Percentiles rank a stretch among this genome's conserved stretches.
Evolutionary conservation across 35 echinoderm and acorn worm species (phyloP).

Genomic region (Patiria miniata): DNA sequence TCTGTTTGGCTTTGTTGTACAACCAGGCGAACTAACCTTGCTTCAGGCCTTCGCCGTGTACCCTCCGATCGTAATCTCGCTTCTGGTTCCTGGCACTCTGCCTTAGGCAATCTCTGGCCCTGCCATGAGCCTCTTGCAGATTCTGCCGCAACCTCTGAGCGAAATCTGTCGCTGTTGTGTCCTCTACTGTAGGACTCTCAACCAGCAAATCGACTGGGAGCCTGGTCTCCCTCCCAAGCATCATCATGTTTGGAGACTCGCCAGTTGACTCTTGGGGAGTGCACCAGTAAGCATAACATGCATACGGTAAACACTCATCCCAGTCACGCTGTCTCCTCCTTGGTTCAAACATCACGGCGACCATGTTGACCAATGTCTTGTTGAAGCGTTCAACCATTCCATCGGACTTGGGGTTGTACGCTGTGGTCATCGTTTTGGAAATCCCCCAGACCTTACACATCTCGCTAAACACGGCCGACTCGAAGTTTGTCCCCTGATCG

Average conservation of each 20-base stretch:
- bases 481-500: slow-evolving; percentile 6
- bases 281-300: slow-evolving; percentile 23
- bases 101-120: slow-evolving; percentile 22
- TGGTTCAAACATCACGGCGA: background rate
- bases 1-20: slow-evolving; percentile 1
- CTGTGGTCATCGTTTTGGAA: background rate
- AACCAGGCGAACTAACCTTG: slow-evolving; percentile 45
- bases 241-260: slow-evolving; percentile 55
- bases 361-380: slow-evolving; percentile 34
- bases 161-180: background rate
- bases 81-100: slow-evolving; percentile 27
- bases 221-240: slow-evolving; percentile 33
- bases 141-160: background rate
- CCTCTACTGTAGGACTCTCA: background rate
- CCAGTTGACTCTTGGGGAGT: slow-evolving; percentile 63
- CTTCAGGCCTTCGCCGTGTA: background rate
- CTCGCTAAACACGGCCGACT: background rate
- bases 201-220: slow-evolving; percentile 11
- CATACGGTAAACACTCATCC: slow-evolving; percentile 46
- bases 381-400: slow-evolving; percentile 34
- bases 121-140: slow-evolving; percentile 6
- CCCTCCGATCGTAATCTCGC: slow-evolving; percentile 35
- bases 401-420: slow-evolving; percentile 26
- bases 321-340: slow-evolving; percentile 23
- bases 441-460: slow-evolving; percentile 8